A percentile compares a stretch with the other conserved stretches of the same genome.
Evolutionary conservation across 2,797 vertebrate genomes (phyloP).

Genomic region (Muscicapa comitata): DNA sequence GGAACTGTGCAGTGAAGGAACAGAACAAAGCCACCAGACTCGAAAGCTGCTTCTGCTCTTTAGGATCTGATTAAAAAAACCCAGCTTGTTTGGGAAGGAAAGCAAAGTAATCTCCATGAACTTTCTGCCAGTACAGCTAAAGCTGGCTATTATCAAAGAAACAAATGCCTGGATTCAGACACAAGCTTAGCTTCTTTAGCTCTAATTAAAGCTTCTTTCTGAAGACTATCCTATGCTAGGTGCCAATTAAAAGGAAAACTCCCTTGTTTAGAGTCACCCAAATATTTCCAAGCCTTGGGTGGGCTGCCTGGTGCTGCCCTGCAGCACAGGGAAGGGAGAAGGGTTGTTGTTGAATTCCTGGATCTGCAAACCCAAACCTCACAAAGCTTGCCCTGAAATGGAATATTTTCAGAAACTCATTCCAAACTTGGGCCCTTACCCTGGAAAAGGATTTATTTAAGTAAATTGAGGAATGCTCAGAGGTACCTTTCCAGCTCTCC

Average conservation of each 20-base stretch:
- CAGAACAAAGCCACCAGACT: conserved; percentile 14
- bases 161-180: not conserved
- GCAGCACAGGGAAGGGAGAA: not conserved
- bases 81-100: not conserved
- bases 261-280: not conserved
- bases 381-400: not conserved
- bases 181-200: not conserved
- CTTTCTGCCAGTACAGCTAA: not conserved
- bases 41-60: not conserved
- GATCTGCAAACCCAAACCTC: not conserved
- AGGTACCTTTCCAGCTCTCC: not conserved
- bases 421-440: not conserved
- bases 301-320: not conserved
- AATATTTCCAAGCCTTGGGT: not conserved
- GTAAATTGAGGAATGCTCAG: not conserved
- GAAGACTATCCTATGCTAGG: not conserved
- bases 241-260: not conserved
- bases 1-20: not conserved
- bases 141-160: not conserved
- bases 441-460: not conserved
- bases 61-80: not conserved
- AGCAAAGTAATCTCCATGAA: not conserved
- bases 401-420: not conserved
- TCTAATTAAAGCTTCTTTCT: not conserved
- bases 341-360: not conserved